Evolutionary conservation across 2,113 vertebrate genomes (phyloP), one percentile per base, ranked within the genome.

Genomic region (Amblyornis subalaris): DNA sequence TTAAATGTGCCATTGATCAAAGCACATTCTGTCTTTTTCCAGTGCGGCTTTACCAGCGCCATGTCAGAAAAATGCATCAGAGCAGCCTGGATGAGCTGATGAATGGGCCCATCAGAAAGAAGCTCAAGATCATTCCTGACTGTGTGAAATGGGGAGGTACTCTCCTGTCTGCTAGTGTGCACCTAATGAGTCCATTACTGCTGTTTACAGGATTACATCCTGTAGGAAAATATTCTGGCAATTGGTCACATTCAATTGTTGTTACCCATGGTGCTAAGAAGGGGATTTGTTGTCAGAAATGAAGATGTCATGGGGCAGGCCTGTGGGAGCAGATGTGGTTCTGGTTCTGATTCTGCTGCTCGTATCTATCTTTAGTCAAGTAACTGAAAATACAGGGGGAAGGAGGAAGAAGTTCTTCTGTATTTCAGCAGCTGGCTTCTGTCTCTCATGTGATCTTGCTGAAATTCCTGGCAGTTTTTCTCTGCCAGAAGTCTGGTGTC

Each of bases 81-180:
- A 94, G 97, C 14, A 95, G 97, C 22, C 97, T 99, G 28, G 97
- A 92, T 10, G 82, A 98, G 51, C 97, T 99, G 90, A 99, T 99
- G 99, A 99, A 99, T 1, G 99, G 99, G 38, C 98, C 98, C 80
- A 98, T 99, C 97, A 98, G 97, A 84, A 97, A 98, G 96, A 99
- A 99, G 91, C 98, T 99, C 80, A 98, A 82, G 88, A 97, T 99
- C 73, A 99, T 99, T 94, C 99, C 99, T 12, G 96, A 98, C 67
- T 98, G 97, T 31, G 98, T 98, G 90, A 98, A 97, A 65, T 99
- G 99, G 99, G 99, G 99, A 99, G 99, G 99, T 99, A 98, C 44
- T 64, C 65, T 35, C 10, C 44, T 71, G 40, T 42, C 55, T 66
- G 54, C 42, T 74, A 20, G 17, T 21, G 28, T 45, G 25, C 25